Evolutionary conservation across 1,140 invertebrate genomes (phyloP).

Genomic region (Dinothrombium tinctorium): DNA sequence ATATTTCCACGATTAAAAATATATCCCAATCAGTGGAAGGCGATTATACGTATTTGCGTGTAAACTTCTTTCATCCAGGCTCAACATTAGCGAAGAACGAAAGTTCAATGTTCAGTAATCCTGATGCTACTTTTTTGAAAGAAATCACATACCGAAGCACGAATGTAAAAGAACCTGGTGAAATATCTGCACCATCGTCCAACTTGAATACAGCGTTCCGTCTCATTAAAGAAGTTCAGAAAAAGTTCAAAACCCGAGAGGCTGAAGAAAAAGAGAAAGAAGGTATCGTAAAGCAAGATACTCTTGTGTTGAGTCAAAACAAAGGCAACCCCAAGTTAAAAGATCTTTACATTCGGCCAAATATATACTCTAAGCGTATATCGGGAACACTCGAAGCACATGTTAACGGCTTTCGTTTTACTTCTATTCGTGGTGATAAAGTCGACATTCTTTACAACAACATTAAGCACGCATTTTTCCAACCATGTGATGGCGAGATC

Average conservation of each 20-base stretch:
- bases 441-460: constrained; percentile 99
- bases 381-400: constrained; percentile 75
- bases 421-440: constrained; percentile 91
- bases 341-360: constrained; percentile 93
- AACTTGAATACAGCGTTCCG: constrained; percentile 91
- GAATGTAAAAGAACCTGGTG: constrained; percentile 91
- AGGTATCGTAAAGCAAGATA: constrained; percentile 89
- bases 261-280: constrained; percentile 96
- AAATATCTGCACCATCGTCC: constrained; percentile 73
- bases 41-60: constrained; percentile 91
- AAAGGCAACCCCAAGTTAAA: constrained; percentile 97
- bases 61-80: constrained; percentile 97
- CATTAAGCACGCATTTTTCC: constrained; percentile 98
- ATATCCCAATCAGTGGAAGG: constrained; percentile 95
- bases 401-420: constrained; percentile 86
- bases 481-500: constrained; percentile 98
- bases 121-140: constrained; percentile 89
- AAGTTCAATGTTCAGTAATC: constrained; percentile 63
- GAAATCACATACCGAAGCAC: constrained; percentile 98
- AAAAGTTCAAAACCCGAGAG: constrained; percentile 91
- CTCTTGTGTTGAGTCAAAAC: constrained; percentile 73
- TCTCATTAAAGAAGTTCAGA: constrained; percentile 96
- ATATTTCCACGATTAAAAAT: constrained; percentile 97
- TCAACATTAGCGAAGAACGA: constrained; percentile 79
- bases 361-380: constrained; percentile 84